Evolutionary conservation across 1,140 invertebrate genomes (phyloP).

Genomic region (Amphibalanus amphitrite): DNA sequence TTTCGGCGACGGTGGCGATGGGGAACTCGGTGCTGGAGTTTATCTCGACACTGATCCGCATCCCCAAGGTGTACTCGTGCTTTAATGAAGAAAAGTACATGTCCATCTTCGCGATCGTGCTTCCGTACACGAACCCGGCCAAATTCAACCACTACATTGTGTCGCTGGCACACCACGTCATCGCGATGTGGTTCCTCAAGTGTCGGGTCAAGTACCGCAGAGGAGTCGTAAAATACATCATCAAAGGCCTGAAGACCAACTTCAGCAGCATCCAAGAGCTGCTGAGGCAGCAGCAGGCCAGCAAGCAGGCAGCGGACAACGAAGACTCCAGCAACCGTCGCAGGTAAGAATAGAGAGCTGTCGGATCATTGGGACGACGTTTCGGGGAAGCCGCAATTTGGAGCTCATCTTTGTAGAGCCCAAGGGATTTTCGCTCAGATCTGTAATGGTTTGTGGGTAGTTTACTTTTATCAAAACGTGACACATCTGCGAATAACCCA

Average conservation of each 20-base stretch:
- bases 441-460: no score
- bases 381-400: no score
- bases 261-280: not conserved
- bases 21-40: constrained; percentile 88
- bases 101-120: constrained; percentile 83
- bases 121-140: constrained; percentile 90
- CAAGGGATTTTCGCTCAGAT: no score
- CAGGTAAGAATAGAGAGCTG: not conserved
- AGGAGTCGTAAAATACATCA: constrained; percentile 73
- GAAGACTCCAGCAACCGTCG: not conserved
- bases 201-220: constrained; percentile 51
- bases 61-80: constrained; percentile 49
- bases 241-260: constrained; percentile 38
- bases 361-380: no score
- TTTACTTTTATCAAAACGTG: no score
- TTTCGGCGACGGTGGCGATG: constrained; percentile 74
- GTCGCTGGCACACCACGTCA: constrained; percentile 85
- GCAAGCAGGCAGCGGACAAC: not conserved
- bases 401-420: no score
- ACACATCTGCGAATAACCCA: no score
- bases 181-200: constrained; percentile 92
- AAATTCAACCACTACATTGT: constrained; percentile 80
- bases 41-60: constrained; percentile 59
- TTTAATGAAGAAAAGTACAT: constrained; percentile 58
- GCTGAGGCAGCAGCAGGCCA: not conserved